A percentile compares a stretch with the other conserved stretches of the same genome.
Conservation (phyloP, 2,888 invertebrate species). For the Eristalis pertinax region DNA sequence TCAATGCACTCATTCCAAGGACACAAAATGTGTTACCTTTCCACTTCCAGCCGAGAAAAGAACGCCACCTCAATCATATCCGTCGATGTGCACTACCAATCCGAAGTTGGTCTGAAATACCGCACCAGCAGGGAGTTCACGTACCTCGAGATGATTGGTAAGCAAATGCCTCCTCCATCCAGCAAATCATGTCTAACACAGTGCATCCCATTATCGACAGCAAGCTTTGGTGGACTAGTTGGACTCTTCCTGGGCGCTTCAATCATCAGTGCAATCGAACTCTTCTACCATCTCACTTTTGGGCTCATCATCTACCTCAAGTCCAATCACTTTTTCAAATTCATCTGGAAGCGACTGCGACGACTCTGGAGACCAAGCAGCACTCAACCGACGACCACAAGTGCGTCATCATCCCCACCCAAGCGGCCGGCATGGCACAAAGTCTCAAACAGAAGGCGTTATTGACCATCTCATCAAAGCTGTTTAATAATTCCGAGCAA, state of each 20-base stretch:
- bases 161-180: neutral
- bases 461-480: conserved; percentile 55
- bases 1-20: neutral
- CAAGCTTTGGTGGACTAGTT: conserved; percentile 82
- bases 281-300: conserved; percentile 80
- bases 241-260: conserved; percentile 82
- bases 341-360: neutral
- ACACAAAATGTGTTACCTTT: neutral
- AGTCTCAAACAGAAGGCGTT: conserved; percentile 36
- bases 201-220: conserved; percentile 78
- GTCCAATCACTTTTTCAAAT: conserved; percentile 73
- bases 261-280: conserved; percentile 81
- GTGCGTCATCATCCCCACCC: conserved; percentile 14
- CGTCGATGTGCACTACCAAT: conserved; percentile 81
- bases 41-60: conserved; percentile 49
- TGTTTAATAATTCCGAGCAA: conserved; percentile 52
- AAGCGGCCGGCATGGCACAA: conserved; percentile 24
- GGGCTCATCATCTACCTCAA: conserved; percentile 77
- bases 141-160: conserved; percentile 81
- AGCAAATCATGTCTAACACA: neutral
- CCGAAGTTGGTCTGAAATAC: conserved; percentile 80
- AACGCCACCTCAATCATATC: conserved; percentile 73
- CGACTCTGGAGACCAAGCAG: neutral
- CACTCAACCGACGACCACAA: neutral
- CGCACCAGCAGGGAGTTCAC: conserved; percentile 81